These are phyloP conservation scores for Aleiodes sp. DNA, from an alignment of 1,140 invertebrate species.

Conservation along the genomic window DNA sequence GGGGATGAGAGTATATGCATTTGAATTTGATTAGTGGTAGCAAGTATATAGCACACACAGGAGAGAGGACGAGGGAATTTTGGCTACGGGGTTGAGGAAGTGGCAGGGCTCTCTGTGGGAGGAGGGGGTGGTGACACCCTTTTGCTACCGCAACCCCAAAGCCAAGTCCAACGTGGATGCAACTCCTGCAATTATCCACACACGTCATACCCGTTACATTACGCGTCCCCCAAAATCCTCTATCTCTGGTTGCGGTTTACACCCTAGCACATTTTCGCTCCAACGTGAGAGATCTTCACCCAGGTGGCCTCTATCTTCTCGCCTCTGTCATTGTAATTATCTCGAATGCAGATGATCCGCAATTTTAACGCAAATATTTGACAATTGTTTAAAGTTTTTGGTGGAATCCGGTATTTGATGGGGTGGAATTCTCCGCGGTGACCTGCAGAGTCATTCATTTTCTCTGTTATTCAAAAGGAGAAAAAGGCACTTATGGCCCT, in stretches of 20 bases:
- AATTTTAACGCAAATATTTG: neutral
- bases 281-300: too few species aligned
- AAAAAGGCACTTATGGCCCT: too few species aligned
- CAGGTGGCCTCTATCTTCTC: too few species aligned
- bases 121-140: conserved; percentile 56
- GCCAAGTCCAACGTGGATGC: conserved; percentile 46
- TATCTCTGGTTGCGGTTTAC: neutral
- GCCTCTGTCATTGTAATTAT: neutral
- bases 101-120: neutral
- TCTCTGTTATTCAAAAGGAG: too few species aligned
- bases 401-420: too few species aligned
- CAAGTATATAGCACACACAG: too few species aligned
- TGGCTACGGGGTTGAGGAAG: conserved; percentile 35
- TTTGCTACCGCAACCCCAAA: conserved; percentile 59
- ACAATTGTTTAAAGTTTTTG: neutral
- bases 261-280: neutral
- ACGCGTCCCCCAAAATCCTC: conserved; percentile 46
- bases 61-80: conserved; percentile 3
- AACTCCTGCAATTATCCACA: conserved; percentile 62
- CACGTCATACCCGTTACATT: conserved; percentile 56
- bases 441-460: too few species aligned
- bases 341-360: neutral
- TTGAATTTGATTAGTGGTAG: conserved; percentile 63
- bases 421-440: too few species aligned
- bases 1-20: conserved; percentile 55